Conservation (phyloP, 2,113 vertebrate species). For the Cyprinus carpio region DNA sequence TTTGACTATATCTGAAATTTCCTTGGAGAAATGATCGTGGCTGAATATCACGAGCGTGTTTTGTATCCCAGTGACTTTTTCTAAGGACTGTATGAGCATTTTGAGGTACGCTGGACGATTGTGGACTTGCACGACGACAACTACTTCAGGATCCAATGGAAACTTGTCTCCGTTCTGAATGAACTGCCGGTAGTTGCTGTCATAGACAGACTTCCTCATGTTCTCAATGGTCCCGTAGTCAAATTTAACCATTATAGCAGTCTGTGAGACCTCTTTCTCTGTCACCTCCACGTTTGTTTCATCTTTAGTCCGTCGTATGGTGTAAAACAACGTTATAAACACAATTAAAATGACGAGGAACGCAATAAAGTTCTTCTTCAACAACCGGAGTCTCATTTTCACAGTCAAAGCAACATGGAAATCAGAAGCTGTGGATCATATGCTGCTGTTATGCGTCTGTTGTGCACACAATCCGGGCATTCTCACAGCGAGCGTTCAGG, state of each 20-base stretch:
- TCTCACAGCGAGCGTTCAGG: neutral
- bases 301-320: slow-evolving; percentile 51
- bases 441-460: neutral
- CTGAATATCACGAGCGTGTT: slow-evolving; percentile 76
- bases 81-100: slow-evolving; percentile 73
- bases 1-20: slow-evolving; percentile 70
- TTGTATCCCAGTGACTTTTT: slow-evolving; percentile 66
- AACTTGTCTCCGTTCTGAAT: slow-evolving; percentile 70
- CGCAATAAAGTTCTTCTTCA: slow-evolving; percentile 66
- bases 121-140: slow-evolving; percentile 77
- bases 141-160: slow-evolving; percentile 67
- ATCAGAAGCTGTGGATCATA: neutral
- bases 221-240: slow-evolving; percentile 57
- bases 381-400: slow-evolving; percentile 71
- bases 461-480: neutral
- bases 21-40: slow-evolving; percentile 76
- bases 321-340: slow-evolving; percentile 59
- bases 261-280: neutral
- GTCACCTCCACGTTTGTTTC: neutral
- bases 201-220: slow-evolving; percentile 66
- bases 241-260: slow-evolving; percentile 53
- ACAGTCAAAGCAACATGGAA: neutral
- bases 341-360: slow-evolving; percentile 61
- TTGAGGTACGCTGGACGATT: slow-evolving; percentile 75
- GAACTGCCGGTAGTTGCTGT: slow-evolving; percentile 69